These are phyloP conservation scores for Spodoptera littoralis DNA, from an alignment of 2,888 invertebrate species.

Conservation along the genomic window DNA sequence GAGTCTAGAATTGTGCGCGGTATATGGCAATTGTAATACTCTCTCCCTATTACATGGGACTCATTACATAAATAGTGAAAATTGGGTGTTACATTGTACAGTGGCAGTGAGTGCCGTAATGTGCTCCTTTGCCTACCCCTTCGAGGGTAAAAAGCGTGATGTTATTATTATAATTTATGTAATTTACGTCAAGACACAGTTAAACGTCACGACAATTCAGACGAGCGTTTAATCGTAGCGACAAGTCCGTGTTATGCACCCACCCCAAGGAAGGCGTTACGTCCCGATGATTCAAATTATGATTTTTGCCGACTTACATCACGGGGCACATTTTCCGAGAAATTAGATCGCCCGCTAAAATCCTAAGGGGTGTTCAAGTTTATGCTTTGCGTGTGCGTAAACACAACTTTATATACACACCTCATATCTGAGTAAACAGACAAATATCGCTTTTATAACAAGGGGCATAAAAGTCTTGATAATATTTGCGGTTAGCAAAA, in stretches of 20 bases:
- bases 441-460: conserved; percentile 24
- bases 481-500: neutral
- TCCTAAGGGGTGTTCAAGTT: conserved; percentile 65
- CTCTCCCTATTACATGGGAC: too few species aligned
- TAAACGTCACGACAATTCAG: conserved; percentile 1
- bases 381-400: conserved; percentile 63
- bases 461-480: neutral
- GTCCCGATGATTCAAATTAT: conserved; percentile 77
- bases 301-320: conserved; percentile 78
- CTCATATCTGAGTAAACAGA: neutral
- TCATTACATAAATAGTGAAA: too few species aligned
- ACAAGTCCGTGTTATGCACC: conserved; percentile 32
- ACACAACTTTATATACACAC: conserved; percentile 45
- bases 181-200: neutral
- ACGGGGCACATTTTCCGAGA: conserved; percentile 83
- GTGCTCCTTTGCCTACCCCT: too few species aligned
- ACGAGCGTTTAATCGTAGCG: conserved; percentile 13
- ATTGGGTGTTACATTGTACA: too few species aligned
- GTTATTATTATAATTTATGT: too few species aligned
- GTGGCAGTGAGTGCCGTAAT: too few species aligned
- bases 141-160: too few species aligned
- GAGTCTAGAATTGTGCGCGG: too few species aligned
- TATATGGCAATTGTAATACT: too few species aligned
- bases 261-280: conserved; percentile 55
- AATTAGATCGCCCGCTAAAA: conserved; percentile 73